Evolutionary conservation across 2,797 vertebrate species (phyloP).

Genomic region (Natrix natrix): DNA sequence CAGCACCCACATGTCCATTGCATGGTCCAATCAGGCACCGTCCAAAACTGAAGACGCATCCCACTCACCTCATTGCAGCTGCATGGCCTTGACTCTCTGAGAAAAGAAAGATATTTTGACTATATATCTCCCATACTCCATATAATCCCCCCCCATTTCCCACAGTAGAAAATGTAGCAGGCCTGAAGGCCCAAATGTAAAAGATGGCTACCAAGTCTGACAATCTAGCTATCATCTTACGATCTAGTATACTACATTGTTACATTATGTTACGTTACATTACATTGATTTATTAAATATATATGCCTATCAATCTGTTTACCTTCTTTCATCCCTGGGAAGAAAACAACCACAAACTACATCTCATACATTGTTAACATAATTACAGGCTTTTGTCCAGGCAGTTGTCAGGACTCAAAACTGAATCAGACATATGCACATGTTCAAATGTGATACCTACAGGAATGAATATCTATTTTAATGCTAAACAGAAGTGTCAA

Average conservation of each 20-base stretch:
- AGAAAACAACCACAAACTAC: not conserved
- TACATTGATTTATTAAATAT: not conserved
- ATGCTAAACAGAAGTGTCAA: not conserved
- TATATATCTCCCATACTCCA: too few relatives aligned
- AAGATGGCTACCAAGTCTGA: too few relatives aligned
- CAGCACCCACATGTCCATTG: too few relatives aligned
- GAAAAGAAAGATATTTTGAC: too few relatives aligned
- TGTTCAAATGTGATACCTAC: not conserved
- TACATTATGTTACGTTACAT: not conserved
- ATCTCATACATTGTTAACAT: not conserved
- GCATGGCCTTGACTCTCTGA: too few relatives aligned
- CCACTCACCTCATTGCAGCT: too few relatives aligned
- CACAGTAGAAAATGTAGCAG: too few relatives aligned
- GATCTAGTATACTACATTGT: not conserved
- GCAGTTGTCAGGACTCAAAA: not conserved
- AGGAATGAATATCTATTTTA: not conserved
- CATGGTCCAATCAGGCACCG: too few relatives aligned
- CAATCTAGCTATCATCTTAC: too few relatives aligned
- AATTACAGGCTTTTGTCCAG: not conserved
- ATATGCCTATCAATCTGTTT: not conserved
- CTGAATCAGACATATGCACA: not conserved
- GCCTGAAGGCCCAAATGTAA: too few relatives aligned
- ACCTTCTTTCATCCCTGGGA: not conserved
- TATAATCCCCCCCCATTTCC: too few relatives aligned
- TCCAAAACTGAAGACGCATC: too few relatives aligned